A percentile compares a stretch with the other conserved stretches of the same genome.
Evolutionary conservation across 1,140 invertebrate genomes (phyloP).

Genomic region (Schmidtea mediterranea): DNA sequence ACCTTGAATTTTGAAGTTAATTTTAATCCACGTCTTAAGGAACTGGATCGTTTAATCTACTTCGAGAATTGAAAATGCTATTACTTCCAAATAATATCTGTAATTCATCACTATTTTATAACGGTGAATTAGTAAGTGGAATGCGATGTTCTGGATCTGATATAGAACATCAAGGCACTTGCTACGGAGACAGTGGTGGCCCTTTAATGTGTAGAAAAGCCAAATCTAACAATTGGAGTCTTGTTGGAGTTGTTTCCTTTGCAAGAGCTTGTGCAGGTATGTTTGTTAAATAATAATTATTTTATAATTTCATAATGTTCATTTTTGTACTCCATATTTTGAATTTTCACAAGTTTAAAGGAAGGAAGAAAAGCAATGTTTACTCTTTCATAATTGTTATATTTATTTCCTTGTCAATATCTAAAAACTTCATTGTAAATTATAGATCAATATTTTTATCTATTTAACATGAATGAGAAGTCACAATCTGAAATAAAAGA

Average conservation of each 20-base stretch:
- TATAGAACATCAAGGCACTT: not conserved
- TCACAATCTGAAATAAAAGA: too few species aligned
- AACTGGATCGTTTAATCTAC: not conserved
- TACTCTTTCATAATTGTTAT: too few species aligned
- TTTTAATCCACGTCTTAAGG: not conserved
- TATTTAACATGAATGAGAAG: too few species aligned
- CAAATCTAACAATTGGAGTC: not conserved
- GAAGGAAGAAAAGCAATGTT: too few species aligned
- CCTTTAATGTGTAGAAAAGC: not conserved
- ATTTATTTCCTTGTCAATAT: too few species aligned
- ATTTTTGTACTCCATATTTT: too few species aligned
- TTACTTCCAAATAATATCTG: not conserved
- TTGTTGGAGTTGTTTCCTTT: not conserved
- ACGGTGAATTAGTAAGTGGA: not conserved
- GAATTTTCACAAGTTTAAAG: too few species aligned
- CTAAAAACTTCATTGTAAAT: too few species aligned
- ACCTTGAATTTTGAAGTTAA: too few species aligned
- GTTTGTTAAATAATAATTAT: too few species aligned
- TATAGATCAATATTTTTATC: too few species aligned
- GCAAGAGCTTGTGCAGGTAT: not conserved
- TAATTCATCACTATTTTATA: not conserved
- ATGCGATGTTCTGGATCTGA: not conserved
- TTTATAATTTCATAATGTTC: too few species aligned
- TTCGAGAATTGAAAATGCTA: not conserved
- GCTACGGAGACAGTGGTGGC: not conserved